Conservation (phyloP, 30 jellyfish, hydroid and myxozoan species). For the Rhopilema esculentum region DNA sequence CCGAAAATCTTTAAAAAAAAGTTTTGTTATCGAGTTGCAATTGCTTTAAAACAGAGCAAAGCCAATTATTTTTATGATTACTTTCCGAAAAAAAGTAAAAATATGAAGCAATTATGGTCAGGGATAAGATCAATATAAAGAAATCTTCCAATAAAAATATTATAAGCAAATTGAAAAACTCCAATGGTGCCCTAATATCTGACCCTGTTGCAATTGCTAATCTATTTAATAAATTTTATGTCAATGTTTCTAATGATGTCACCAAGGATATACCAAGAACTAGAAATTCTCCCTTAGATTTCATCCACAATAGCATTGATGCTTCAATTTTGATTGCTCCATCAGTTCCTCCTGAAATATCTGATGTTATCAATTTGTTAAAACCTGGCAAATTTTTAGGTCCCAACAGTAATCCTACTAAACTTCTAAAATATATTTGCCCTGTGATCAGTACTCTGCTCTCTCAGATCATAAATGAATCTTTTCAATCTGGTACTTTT, state of each 20-base stretch:
- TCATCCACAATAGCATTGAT: neutral
- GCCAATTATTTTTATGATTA: neutral
- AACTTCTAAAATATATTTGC: constrained; percentile 25
- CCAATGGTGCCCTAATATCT: no score
- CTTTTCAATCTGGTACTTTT: no score
- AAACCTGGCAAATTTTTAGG: constrained; percentile 53
- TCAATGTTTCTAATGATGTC: neutral
- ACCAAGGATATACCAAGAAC: constrained; percentile 19
- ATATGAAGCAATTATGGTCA: neutral
- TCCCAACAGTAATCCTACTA: constrained; percentile 63
- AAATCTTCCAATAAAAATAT: no score
- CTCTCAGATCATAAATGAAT: no score
- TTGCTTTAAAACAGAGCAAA: neutral
- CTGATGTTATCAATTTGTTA: constrained; percentile 14
- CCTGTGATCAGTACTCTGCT: neutral
- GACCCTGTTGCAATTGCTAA: neutral
- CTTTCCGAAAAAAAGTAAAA: neutral
- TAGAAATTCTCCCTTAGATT: constrained; percentile 28
- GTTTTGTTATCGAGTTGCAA: neutral
- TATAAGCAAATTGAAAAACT: no score
- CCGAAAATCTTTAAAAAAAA: neutral
- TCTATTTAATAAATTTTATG: neutral
- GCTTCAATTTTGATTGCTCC: constrained; percentile 38
- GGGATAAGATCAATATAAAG: no score
- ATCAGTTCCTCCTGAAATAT: constrained; percentile 8